These are phyloP conservation scores for Drosophila paranaensis DNA, from an alignment of 2,888 invertebrate genomes.

Conservation along the genomic window DNA sequence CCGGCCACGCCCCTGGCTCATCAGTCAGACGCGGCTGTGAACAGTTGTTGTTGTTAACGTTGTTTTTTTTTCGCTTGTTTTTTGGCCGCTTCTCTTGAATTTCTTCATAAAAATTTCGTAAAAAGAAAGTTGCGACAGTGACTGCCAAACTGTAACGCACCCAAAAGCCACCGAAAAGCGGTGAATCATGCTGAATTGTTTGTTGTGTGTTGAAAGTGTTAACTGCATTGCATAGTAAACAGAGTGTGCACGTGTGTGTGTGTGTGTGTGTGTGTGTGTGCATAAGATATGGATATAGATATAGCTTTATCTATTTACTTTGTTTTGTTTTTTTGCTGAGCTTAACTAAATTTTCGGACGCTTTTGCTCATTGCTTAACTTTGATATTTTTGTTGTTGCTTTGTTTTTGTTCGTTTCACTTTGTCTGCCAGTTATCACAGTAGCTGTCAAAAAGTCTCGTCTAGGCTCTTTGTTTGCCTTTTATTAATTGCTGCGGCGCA, in stretches of 20 bases:
- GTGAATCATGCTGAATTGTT: slow-evolving; percentile 57
- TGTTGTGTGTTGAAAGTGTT: slow-evolving; percentile 68
- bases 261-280: background rate
- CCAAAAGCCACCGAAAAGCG: slow-evolving; percentile 45
- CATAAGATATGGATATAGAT: slow-evolving; percentile 13
- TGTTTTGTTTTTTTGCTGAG: slow-evolving; percentile 47
- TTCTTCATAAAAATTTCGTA: slow-evolving; percentile 72
- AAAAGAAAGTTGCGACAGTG: slow-evolving; percentile 68
- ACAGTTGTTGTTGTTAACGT: slow-evolving; percentile 1
- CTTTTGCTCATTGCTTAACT: slow-evolving; percentile 61
- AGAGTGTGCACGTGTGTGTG: background rate
- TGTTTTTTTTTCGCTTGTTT: slow-evolving; percentile 27
- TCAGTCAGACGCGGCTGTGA: slow-evolving; percentile 12
- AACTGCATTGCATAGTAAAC: slow-evolving; percentile 70
- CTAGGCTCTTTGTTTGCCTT: slow-evolving; percentile 27
- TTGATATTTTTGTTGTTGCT: slow-evolving; percentile 3
- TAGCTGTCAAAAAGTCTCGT: slow-evolving; percentile 53
- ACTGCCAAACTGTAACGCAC: slow-evolving; percentile 72
- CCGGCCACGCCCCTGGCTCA: slow-evolving; percentile 46
- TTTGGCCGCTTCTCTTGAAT: slow-evolving; percentile 52
- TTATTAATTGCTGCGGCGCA: slow-evolving; percentile 62
- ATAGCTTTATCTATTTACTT: slow-evolving; percentile 35
- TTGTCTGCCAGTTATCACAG: slow-evolving; percentile 54
- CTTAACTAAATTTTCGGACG: slow-evolving; percentile 32
- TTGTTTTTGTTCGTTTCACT: slow-evolving; percentile 62